Conservation (phyloP, 2,888 invertebrate species). For the Orchestes rusci region DNA sequence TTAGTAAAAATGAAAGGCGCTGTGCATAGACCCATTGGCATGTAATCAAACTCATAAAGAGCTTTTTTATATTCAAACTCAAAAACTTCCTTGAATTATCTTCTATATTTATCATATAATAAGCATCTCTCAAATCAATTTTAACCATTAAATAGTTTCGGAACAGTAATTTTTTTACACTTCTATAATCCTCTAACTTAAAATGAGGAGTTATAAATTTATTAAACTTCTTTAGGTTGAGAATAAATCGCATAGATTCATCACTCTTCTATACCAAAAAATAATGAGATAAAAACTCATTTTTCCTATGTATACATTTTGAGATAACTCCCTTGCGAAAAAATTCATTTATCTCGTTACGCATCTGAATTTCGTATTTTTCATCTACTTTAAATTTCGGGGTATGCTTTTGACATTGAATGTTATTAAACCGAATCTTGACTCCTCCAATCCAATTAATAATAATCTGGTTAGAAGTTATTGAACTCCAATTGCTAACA, state of each 20-base stretch:
- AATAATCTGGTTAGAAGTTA: not conserved
- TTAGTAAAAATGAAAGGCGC: constrained; percentile 31
- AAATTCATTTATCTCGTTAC: not conserved
- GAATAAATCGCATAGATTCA: not conserved
- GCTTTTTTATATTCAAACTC: not conserved
- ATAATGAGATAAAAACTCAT: not conserved
- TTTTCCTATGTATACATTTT: constrained; percentile 1
- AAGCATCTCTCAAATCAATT: not conserved
- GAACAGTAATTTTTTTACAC: constrained; percentile 3
- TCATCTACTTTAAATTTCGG: not conserved
- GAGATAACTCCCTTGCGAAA: not conserved
- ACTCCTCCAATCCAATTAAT: constrained; percentile 1
- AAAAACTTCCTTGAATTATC: not conserved
- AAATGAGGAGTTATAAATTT: constrained; percentile 2
- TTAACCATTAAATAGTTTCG: not conserved
- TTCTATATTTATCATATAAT: not conserved
- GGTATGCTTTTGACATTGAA: not conserved
- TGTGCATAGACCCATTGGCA: constrained; percentile 25
- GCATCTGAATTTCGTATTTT: not conserved
- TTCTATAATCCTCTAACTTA: constrained; percentile 2
- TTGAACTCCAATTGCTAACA: not conserved
- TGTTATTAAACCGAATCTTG: constrained; percentile 1
- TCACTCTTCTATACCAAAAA: not conserved
- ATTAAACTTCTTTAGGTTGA: not conserved
- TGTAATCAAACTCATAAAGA: constrained; percentile 15